Conservation (phyloP, 2,888 invertebrate genomes). For the Coelinius sp. region DNA sequence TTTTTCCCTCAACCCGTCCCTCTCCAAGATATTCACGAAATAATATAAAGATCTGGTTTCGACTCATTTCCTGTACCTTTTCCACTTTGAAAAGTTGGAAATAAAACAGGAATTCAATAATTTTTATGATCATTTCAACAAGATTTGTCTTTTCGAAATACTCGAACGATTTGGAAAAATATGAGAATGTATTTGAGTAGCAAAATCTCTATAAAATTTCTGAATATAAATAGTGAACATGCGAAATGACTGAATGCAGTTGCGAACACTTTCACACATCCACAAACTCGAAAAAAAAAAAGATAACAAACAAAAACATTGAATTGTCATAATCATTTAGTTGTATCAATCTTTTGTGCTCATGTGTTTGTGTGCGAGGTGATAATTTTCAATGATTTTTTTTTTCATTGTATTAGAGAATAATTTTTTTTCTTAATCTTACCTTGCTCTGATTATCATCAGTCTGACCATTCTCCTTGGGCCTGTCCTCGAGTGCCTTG, state of each 20-base stretch:
- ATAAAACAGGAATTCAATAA: too few species aligned
- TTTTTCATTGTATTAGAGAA: not conserved
- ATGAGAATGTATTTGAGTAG: too few species aligned
- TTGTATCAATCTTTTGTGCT: conserved; percentile 13
- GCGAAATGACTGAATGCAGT: conserved; percentile 23
- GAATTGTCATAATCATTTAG: conserved; percentile 2
- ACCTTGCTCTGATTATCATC: conserved; percentile 76
- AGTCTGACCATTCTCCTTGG: conserved; percentile 86
- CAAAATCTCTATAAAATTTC: not conserved
- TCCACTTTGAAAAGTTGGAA: too few species aligned
- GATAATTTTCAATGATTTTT: not conserved
- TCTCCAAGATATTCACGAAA: too few species aligned
- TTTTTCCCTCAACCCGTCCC: too few species aligned
- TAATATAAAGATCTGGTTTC: too few species aligned
- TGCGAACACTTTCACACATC: conserved; percentile 21
- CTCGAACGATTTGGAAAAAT: too few species aligned
- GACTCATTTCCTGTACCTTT: too few species aligned
- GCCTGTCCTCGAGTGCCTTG: conserved; percentile 76
- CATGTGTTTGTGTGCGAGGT: conserved; percentile 22
- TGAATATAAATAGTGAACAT: not conserved
- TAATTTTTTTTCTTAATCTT: conserved; percentile 42
- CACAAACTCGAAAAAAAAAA: conserved; percentile 15
- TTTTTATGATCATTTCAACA: too few species aligned
- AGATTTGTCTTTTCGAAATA: too few species aligned
- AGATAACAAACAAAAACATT: not conserved